These are phyloP conservation scores for Eupithecia subfuscata DNA, from an alignment of 2,888 invertebrate genomes.

Conservation along the genomic window DNA sequence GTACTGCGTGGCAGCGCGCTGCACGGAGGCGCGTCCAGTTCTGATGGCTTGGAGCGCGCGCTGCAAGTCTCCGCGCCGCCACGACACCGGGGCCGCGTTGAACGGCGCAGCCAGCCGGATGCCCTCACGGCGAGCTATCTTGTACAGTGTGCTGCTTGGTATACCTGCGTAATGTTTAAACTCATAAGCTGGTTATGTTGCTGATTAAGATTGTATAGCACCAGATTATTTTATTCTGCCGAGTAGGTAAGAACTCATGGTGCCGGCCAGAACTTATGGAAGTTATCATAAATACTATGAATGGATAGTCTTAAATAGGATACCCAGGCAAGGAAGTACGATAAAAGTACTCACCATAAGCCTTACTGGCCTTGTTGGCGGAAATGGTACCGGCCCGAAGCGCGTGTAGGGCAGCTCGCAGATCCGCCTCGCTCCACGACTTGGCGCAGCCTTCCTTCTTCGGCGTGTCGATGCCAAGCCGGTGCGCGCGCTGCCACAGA, in stretches of 20 bases:
- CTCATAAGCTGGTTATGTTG: neutral
- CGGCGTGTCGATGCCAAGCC: slow-evolving; percentile 94
- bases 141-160: slow-evolving; percentile 95
- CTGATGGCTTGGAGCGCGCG: slow-evolving; percentile 92
- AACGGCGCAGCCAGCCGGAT: slow-evolving; percentile 95
- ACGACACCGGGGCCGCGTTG: slow-evolving; percentile 95
- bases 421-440: slow-evolving; percentile 94
- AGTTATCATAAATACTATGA: too few species aligned
- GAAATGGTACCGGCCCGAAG: slow-evolving; percentile 93
- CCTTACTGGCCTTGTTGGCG: slow-evolving; percentile 96
- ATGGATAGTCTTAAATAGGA: neutral
- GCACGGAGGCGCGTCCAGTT: slow-evolving; percentile 91
- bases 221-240: too few species aligned
- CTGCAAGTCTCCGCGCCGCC: slow-evolving; percentile 93
- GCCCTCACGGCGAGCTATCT: slow-evolving; percentile 95
- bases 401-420: slow-evolving; percentile 92
- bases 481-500: slow-evolving; percentile 95
- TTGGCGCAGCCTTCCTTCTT: slow-evolving; percentile 95
- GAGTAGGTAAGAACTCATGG: too few species aligned
- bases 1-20: slow-evolving; percentile 93
- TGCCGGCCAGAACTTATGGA: too few species aligned
- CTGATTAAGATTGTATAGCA: neutral
- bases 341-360: slow-evolving; percentile 84
- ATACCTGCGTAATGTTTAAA: slow-evolving; percentile 82
- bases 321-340: neutral